Base-by-base conservation (phyloP, 35 echinoderm and acorn worm species). In the Apostichopus parvimensis region DNA sequence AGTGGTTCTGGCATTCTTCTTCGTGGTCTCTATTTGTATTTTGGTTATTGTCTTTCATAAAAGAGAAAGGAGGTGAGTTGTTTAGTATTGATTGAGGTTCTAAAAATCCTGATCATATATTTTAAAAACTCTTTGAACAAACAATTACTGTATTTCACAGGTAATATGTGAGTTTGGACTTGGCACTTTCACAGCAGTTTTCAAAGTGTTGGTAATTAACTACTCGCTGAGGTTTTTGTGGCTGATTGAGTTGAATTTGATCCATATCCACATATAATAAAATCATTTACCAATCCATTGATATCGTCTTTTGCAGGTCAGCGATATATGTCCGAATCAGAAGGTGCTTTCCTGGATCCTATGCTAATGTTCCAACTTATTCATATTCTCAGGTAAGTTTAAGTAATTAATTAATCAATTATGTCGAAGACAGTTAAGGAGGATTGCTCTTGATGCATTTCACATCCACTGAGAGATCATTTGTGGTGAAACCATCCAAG, bases 301-400 rank as follows among this genome's bases (percentile, higher is more conserved):
- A 61, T 61, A 75, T 75, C 17, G 1, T 84, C 24, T 1, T 57
- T 59, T 22, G 9, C 95, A 97, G 95, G 93, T 90, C 93, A 53
- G 91, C 93, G 10, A 25, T 94, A 10, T 97, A 94, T 78, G 92
- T 87, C 72, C 91, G 64, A 68, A 56, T 97, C 23, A 80, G 93
- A 53, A 79, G 91, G 14, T 92, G 90, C 62, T 94, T 93, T 65
- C 95, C 95, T 18, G 95, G 95, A 54, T 93, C 95, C 13, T 97
- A 97, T 81, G 90, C 93, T 10, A 94, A 97, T 21, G 95, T 97
- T 76, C 95, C 95, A 80, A 94, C 60, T 87, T 97, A 97, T 86
- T 94, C 95, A 17, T 97, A 97, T 89, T 92, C 93, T 54, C 95
- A 97, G 80, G 95, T 97, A 57, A 92, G 91, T 77, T 84, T 28